phyloP scores from a whole-genome alignment of 2,113 vertebrate genomes.

The Ammospiza caudacuta region DNA sequence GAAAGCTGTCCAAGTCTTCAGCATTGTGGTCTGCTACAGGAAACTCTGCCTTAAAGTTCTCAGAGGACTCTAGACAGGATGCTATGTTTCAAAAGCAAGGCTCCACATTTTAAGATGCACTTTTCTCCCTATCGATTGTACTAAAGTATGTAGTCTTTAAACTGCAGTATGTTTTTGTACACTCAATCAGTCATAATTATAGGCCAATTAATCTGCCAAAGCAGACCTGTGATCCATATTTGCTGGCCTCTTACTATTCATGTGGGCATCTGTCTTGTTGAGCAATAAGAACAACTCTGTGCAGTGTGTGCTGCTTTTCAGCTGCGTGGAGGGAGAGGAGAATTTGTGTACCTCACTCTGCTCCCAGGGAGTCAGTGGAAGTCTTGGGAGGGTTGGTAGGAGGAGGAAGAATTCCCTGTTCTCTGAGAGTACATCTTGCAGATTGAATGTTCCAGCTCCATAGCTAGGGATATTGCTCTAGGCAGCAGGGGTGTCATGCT shows the following conservation, averaged over 20 bases:
- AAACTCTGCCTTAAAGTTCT: conserved; percentile 81
- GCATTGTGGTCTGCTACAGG: conserved; percentile 67
- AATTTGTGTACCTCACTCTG: not conserved
- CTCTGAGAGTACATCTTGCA: not conserved
- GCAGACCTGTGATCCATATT: conserved; percentile 1
- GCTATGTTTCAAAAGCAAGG: conserved; percentile 71
- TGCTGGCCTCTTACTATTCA: conserved; percentile 1
- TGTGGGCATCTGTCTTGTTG: not conserved
- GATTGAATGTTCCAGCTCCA: not conserved
- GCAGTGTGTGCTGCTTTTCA: not conserved
- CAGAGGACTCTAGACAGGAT: conserved; percentile 70
- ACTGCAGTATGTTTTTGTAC: conserved; percentile 57
- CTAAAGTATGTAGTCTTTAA: conserved; percentile 74
- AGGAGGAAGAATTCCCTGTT: not conserved
- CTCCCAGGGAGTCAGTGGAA: not conserved
- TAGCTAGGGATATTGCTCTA: not conserved
- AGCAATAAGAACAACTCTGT: conserved; percentile 39
- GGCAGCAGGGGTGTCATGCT: not conserved
- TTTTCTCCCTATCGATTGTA: conserved; percentile 73
- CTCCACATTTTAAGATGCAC: conserved; percentile 68
- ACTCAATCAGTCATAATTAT: conserved; percentile 9
- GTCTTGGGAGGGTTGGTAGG: not conserved
- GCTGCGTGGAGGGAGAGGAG: not conserved
- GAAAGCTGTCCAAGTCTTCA: conserved; percentile 71
- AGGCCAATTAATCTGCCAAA: conserved; percentile 12